Conservation (phyloP, 2,797 vertebrate species). For the Urocyon cinereoargenteus region DNA sequence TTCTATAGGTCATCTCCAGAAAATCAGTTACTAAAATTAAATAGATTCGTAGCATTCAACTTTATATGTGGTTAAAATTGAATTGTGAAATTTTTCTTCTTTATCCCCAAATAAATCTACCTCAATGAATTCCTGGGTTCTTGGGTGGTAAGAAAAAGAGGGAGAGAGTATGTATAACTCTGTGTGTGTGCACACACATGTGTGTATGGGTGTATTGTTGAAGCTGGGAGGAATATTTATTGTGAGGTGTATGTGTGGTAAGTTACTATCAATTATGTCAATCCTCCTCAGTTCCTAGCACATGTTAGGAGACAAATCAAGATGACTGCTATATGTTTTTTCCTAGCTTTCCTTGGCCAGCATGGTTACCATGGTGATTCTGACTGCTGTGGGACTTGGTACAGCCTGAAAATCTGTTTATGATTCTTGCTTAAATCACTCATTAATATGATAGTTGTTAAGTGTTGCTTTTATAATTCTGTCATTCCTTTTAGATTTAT, state of each 20-base stretch:
- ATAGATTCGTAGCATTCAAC: background rate
- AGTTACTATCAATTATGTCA: background rate
- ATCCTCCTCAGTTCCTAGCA: background rate
- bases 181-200: background rate
- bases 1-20: background rate
- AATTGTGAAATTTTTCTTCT: background rate
- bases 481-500: background rate
- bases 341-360: background rate
- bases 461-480: background rate
- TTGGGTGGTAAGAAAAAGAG: background rate
- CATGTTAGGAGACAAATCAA: background rate
- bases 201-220: background rate
- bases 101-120: background rate
- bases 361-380: background rate
- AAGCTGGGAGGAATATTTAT: background rate
- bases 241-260: background rate
- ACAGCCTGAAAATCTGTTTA: background rate
- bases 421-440: background rate
- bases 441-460: background rate
- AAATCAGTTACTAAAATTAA: slow-evolving; percentile 54
- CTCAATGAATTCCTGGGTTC: background rate
- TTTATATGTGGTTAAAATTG: background rate
- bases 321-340: background rate
- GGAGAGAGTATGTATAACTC: background rate
- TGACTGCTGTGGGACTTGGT: background rate